phyloP scores from a whole-genome alignment of 2,888 invertebrate species.

The Spilarctia lutea region DNA sequence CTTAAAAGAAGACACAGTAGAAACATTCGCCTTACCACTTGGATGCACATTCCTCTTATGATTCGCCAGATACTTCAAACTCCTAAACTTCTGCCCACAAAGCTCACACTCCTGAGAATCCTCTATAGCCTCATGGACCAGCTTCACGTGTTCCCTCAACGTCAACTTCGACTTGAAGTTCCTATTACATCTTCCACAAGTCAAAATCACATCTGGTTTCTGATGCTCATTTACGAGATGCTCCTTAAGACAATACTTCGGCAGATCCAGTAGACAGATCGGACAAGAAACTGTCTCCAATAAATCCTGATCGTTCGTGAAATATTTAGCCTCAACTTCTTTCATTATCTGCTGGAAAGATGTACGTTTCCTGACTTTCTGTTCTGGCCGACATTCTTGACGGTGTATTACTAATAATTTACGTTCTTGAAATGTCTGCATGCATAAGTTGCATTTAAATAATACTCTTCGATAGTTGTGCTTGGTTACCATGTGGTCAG shows the following conservation, averaged over 20 bases:
- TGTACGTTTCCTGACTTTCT: slow-evolving; percentile 48
- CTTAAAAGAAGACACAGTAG: too few species aligned
- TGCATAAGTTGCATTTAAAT: slow-evolving; percentile 58
- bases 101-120: slow-evolving; percentile 58
- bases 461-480: slow-evolving; percentile 56
- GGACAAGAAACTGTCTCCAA: slow-evolving; percentile 48
- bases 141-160: slow-evolving; percentile 56
- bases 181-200: slow-evolving; percentile 53
- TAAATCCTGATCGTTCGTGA: slow-evolving; percentile 36
- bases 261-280: slow-evolving; percentile 54
- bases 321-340: slow-evolving; percentile 45
- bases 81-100: slow-evolving; percentile 62
- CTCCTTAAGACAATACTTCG: slow-evolving; percentile 51
- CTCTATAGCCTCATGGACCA: slow-evolving; percentile 61
- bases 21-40: slow-evolving; percentile 37
- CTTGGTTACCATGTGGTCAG: slow-evolving; percentile 56
- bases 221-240: slow-evolving; percentile 56
- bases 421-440: slow-evolving; percentile 48
- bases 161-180: slow-evolving; percentile 60
- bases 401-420: slow-evolving; percentile 43
- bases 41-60: slow-evolving; percentile 66
- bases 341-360: slow-evolving; percentile 53
- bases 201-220: slow-evolving; percentile 44
- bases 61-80: slow-evolving; percentile 59
- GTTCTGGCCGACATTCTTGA: slow-evolving; percentile 48